Base-by-base conservation (phyloP, 2,888 invertebrate genomes). In the Philhelius pedissequus region DNA sequence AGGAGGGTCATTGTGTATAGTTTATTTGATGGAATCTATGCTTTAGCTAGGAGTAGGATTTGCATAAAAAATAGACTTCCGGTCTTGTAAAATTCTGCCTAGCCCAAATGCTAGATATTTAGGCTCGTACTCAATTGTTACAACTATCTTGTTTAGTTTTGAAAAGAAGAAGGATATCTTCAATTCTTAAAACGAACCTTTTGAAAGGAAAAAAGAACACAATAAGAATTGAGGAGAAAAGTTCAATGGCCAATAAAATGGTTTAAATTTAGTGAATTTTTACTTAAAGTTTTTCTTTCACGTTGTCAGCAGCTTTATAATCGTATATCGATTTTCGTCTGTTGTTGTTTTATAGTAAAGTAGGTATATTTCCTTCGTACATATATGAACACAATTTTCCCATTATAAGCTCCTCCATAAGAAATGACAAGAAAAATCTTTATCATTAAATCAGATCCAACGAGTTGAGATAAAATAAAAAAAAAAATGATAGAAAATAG, bases 51-150 rank as follows among this genome's bases (percentile, higher is more conserved):
- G 13, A 58, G 18, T 7, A 11, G 11, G 3, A 45, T 64, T 64
- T 48, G n/a, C 64, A 64, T 32, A 64, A 48, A 64, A 20, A 32
- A 64, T 48, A 22, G 64, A 62, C 45, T 62, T 62, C 62, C 62
- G 62, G 62, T 38, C 25, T 58, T 8, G n/a, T 5, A 7, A 62
- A 27, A 62, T 27, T 43, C 27, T n/a, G n/a, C n/a, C 27, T n/a
- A 43, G 7, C n/a, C 62, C 43, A 30, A 30, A 25, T 62, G 62
- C 15, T 62, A n/a, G n/a, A n/a, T n/a, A 22, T 27, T 58, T 15
- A 6, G 7, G 20, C 13, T 48, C 48, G 3, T 22, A 48, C 22
- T 48, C 22, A 22, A 13, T 7, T 48, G 3, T 48, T 48, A 48
- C 15, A 27, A 27, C 62, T 30, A 7, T 32, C 18, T 43, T 52